These are phyloP conservation scores for Polymixis lichenea DNA, from an alignment of 2,888 invertebrate genomes.

Conservation along the genomic window DNA sequence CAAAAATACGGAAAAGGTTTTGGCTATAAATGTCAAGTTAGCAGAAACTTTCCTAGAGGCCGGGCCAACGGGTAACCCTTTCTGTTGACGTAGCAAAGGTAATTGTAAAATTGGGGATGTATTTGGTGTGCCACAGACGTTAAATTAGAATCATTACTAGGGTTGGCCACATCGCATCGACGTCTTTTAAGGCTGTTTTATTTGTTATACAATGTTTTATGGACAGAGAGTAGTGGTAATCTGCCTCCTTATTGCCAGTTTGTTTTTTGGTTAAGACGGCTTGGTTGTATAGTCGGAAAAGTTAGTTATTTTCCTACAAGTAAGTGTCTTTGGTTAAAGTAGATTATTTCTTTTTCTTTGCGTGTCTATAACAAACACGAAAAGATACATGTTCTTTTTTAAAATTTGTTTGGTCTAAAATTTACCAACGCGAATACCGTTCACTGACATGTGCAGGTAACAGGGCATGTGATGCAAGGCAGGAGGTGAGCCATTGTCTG, in stretches of 20 bases:
- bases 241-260: not conserved
- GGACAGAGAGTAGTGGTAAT: not conserved
- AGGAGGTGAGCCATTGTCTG: too few species aligned
- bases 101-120: slow-evolving; percentile 66
- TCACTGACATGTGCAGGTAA: too few species aligned
- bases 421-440: too few species aligned
- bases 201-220: slow-evolving; percentile 29
- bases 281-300: not conserved
- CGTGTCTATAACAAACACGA: too few species aligned
- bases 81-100: slow-evolving; percentile 61
- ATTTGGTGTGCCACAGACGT: slow-evolving; percentile 55
- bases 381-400: too few species aligned
- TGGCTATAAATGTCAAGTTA: slow-evolving; percentile 55
- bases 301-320: not conserved
- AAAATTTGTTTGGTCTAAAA: too few species aligned
- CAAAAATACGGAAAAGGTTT: slow-evolving; percentile 52
- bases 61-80: slow-evolving; percentile 56
- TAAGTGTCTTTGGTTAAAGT: not conserved
- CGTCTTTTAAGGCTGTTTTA: slow-evolving; percentile 13
- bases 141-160: slow-evolving; percentile 68
- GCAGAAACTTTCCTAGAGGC: slow-evolving; percentile 53
- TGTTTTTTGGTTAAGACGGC: not conserved
- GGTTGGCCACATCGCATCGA: slow-evolving; percentile 12
- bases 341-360: too few species aligned
- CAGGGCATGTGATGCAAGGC: too few species aligned